Evolutionary conservation across 2,797 vertebrate genomes (phyloP), one percentile per base, ranked within the genome.

Genomic region (Sebastolobus altivelis): DNA sequence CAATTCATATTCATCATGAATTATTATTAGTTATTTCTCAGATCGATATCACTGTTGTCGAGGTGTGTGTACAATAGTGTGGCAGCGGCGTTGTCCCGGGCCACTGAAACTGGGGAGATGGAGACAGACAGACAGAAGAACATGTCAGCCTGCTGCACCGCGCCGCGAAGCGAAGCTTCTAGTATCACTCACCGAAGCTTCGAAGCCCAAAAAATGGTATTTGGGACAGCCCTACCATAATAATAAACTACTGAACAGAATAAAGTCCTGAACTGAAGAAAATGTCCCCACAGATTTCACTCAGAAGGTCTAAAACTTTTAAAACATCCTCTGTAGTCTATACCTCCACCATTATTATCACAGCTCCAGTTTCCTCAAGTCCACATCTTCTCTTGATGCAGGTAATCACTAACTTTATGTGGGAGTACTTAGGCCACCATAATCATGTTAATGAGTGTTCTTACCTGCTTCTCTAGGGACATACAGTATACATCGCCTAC

Each of bases 141-240:
- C 40, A 25, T 25, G 25, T 25, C 25, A 25, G 25, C 25, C 25
- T 25, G 25, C 25, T 25, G 25, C 25, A 25, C 25, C 25, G 25
- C 25, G 25, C 25, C 25, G 25, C 25, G 25, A 25, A 25, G 25
- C 25, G 25, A 25, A 16, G 13, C 13, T 43, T 43, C 0, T 5
- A 43, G 16, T 43, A 16, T 6, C 1, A 43, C 40, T 43, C 40
- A 16, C 5, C 40, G 14, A 6, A 43, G 40, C 40, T 43, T 43
- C 14, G 2, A 43, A 43, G 40, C 40, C 40, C 40, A 43, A 16
- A 16, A 43, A 43, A 3, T 43, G 0, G 6, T 43, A 0, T 43
- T 43, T 1, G 0, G 40, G 40, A 43, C 40, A 43, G 40, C 40
- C 0, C 1, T 43, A 43, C 0, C 14, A 43, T 16, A 16, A 43